Conservation (phyloP, 2,797 vertebrate genomes). For the Pogonophryne albipinna region DNA sequence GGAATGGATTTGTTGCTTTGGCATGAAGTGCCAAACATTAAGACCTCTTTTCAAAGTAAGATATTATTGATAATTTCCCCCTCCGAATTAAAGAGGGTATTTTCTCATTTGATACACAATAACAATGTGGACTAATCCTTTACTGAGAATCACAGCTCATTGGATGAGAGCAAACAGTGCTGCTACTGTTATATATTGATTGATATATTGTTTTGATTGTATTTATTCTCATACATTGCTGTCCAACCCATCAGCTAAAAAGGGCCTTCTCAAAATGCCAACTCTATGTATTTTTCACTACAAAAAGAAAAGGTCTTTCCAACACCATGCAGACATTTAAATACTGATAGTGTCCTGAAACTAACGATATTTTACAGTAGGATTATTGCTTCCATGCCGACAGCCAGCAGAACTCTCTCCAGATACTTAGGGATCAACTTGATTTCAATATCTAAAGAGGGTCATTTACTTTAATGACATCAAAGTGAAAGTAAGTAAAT, state of each 20-base stretch:
- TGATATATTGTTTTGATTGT: conserved; percentile 6
- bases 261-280: conserved; percentile 58
- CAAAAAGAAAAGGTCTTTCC: conserved; percentile 52
- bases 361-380: conserved; percentile 26
- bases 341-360: conserved; percentile 11
- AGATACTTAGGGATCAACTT: conserved; percentile 41
- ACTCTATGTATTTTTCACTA: conserved; percentile 47
- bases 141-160: conserved; percentile 13
- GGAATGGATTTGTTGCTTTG: conserved; percentile 47
- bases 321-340: conserved; percentile 23
- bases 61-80: background rate
- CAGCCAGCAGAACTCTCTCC: conserved; percentile 36
- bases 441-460: conserved; percentile 38
- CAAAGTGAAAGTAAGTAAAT: conserved; percentile 28
- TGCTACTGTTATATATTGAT: background rate
- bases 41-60: conserved; percentile 5
- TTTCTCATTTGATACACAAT: conserved; percentile 26
- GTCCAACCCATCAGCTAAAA: conserved; percentile 22
- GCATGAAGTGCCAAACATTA: conserved; percentile 26
- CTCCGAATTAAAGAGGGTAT: conserved; percentile 10
- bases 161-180: background rate
- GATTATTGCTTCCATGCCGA: conserved; percentile 52
- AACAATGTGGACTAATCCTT: conserved; percentile 36
- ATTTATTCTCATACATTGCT: conserved; percentile 30
- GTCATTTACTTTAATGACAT: conserved; percentile 38